phyloP scores from a whole-genome alignment of 2,888 invertebrate genomes.

The Lepidonotus clava region DNA sequence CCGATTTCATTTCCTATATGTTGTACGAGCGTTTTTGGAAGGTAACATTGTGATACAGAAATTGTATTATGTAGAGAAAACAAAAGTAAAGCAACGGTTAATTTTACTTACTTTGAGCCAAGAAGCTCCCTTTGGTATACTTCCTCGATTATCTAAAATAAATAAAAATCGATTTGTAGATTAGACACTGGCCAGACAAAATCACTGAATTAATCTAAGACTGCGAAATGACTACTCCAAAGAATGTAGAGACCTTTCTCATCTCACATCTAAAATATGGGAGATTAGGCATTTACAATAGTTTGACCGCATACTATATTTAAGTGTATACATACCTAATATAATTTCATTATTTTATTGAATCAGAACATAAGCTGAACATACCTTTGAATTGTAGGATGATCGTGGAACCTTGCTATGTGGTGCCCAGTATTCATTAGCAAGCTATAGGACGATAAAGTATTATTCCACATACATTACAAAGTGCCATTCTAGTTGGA shows the following conservation, averaged over 20 bases:
- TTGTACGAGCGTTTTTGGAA: no score
- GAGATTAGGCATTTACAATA: no score
- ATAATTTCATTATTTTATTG: neutral
- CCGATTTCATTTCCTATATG: no score
- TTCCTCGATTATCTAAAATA: slow-evolving; percentile 87
- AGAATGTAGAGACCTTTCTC: no score
- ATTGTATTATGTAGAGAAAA: no score
- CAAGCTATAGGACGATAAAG: slow-evolving; percentile 84
- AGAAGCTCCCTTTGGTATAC: slow-evolving; percentile 93
- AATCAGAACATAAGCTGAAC: slow-evolving; percentile 7
- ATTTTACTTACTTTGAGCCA: slow-evolving; percentile 88
- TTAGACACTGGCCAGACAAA: neutral
- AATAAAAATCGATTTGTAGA: neutral
- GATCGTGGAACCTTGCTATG: slow-evolving; percentile 83
- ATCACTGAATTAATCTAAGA: no score
- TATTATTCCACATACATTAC: neutral
- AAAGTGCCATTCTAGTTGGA: no score
- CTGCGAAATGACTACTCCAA: no score
- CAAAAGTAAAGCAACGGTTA: no score
- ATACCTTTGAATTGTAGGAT: slow-evolving; percentile 74
- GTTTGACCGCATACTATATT: neutral
- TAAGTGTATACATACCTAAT: neutral
- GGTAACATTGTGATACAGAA: no score
- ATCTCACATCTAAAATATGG: no score
- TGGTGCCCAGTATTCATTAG: slow-evolving; percentile 95